Evolutionary conservation across 2,888 invertebrate genomes (phyloP).

Genomic region (Acanthococcus lagerstroemiae): DNA sequence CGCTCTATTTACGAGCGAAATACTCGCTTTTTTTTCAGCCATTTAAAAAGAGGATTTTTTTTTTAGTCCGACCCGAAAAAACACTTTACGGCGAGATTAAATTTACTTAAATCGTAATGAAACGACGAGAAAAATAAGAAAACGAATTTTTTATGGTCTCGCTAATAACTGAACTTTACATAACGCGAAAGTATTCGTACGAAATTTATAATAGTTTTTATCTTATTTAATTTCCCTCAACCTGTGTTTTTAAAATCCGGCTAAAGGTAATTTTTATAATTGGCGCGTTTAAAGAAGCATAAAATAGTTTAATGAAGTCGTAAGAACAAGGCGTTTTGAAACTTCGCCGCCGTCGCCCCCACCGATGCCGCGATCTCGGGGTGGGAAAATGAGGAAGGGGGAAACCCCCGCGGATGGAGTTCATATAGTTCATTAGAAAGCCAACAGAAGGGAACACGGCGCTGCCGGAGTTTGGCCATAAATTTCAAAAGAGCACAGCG

Average conservation of each 20-base stretch:
- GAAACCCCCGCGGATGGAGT: conserved; percentile 22
- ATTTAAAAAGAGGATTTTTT: too few species aligned
- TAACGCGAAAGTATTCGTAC: conserved; percentile 2
- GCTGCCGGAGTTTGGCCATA: conserved; percentile 25
- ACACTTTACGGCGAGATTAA: neutral
- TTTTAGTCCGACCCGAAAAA: too few species aligned
- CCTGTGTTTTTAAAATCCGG: conserved; percentile 29
- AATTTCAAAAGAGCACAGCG: conserved; percentile 29
- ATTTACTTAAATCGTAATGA: neutral
- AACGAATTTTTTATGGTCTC: conserved; percentile 17
- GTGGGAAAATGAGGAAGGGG: neutral
- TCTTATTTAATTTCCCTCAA: conserved; percentile 31
- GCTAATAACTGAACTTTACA: conserved; percentile 24
- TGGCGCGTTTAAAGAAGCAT: conserved; percentile 31
- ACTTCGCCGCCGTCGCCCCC: neutral
- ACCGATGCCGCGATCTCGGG: neutral
- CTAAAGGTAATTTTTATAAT: conserved; percentile 31
- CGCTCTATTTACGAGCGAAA: too few species aligned
- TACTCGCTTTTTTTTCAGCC: too few species aligned
- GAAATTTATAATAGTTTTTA: conserved; percentile 31
- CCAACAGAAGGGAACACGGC: conserved; percentile 21
- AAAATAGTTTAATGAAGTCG: conserved; percentile 32
- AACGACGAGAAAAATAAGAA: neutral
- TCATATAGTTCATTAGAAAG: conserved; percentile 31
- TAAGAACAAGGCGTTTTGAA: conserved; percentile 14